Conservation (phyloP, 2,888 invertebrate species). For the Campaea margaritaria region DNA sequence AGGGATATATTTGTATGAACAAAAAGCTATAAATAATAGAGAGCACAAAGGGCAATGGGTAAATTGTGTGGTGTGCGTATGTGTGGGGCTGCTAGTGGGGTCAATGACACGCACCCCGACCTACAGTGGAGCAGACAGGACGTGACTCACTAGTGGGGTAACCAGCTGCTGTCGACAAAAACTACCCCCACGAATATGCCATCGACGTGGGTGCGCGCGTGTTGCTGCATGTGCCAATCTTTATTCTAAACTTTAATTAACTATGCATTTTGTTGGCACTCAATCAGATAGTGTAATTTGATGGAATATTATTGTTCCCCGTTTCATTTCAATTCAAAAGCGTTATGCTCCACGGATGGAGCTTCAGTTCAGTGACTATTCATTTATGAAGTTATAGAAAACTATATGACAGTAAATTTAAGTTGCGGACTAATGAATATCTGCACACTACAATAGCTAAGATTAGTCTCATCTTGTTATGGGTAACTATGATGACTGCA, state of each 20-base stretch:
- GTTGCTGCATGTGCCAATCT: constrained; percentile 47
- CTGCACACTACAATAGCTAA: background rate
- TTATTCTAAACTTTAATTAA: constrained; percentile 41
- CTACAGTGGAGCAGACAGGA: constrained; percentile 79
- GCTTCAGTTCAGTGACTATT: background rate
- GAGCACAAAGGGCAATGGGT: constrained; percentile 78
- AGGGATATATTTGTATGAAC: constrained; percentile 63
- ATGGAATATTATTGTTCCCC: constrained; percentile 25
- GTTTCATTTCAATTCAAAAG: constrained; percentile 15
- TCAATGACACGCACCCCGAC: constrained; percentile 83
- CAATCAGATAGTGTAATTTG: constrained; percentile 24
- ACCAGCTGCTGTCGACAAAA: constrained; percentile 82
- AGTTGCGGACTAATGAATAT: background rate
- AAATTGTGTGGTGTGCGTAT: constrained; percentile 74
- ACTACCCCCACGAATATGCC: constrained; percentile 68
- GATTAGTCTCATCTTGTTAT: background rate
- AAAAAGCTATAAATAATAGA: constrained; percentile 75
- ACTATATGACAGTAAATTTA: background rate
- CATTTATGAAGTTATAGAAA: background rate
- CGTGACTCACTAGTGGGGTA: constrained; percentile 82
- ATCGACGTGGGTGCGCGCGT: constrained; percentile 55
- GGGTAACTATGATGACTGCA: background rate
- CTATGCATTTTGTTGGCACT: constrained; percentile 35
- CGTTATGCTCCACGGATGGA: background rate
- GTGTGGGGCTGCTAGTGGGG: constrained; percentile 79